Evolutionary conservation across 1,140 invertebrate species (phyloP), one percentile per base, ranked within the genome.

Genomic region (Stegodyphus mimosarum): DNA sequence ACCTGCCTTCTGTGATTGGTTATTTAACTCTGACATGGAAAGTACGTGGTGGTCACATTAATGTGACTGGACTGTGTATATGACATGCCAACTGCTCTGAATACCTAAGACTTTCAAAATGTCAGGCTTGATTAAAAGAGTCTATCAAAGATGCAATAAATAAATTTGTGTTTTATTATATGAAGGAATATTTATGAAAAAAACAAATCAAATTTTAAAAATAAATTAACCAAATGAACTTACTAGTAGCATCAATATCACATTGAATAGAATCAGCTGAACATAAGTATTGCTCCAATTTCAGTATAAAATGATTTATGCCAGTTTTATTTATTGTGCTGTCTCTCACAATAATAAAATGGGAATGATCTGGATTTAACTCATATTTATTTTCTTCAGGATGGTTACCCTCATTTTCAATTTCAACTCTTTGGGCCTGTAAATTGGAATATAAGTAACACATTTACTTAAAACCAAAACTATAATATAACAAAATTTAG

Each of bases 271-370:
- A 71, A 69, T 79, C 78, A 77, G 86, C 64, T 15, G 86, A 84
- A 50, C 78, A 77, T 55, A 88, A 72, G 33, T 87, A 87, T 15
- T 87, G 78, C 66, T 88, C 88, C 5, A 89, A 66, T 52, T 88
- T 86, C 10, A 88, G 50, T 13, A 88, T 33, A 69, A 88, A 88
- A 52, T 87, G 53, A 87, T 89, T 89, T 81, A 88, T 87, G 33
- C 86, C 88, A 53, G 87, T 88, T 67, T 88, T 88, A 64, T 83
- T 83, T 60, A 88, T 81, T 13, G 88, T 88, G 15, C 69, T 83
- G 13, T 88, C 87, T 48, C 76, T 85, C n/a, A 88, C 87, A 66
- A 88, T 78, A 7, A 88, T 60, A 49, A 86, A 88, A 75, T 88
- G 87, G 7, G 87, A 87, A 72, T 88, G 87, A 63, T 88, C 81